Base-by-base conservation (phyloP, 1,140 invertebrate genomes). In the Melanaphis sacchari region DNA sequence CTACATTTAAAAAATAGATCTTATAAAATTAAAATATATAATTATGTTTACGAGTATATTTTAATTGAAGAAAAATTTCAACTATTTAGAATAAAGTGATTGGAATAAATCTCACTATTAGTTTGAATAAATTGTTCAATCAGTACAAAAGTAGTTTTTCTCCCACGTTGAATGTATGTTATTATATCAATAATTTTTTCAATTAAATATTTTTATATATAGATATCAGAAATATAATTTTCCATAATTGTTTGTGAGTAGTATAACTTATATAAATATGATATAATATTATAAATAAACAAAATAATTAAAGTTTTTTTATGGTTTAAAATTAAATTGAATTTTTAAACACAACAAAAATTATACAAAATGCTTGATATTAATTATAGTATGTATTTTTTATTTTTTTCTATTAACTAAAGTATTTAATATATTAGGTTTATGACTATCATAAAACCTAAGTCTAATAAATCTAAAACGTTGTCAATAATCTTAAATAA, bases 121-220 rank as follows among this genome's bases (percentile, higher is more conserved):
- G n/a, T n/a, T n/a, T 76, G 31, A n/a, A n/a, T 76, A 76, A 76
- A 76, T 76, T 36, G n/a, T 76, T 76, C 59, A 76, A 76, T 76
- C 31, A n/a, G n/a, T n/a, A n/a, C n/a, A 36, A 18, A n/a, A 76
- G n/a, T n/a, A 76, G 11, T n/a, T n/a, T 66, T 76, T 76, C 59
- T n/a, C 31, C n/a, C 31, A n/a, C 31, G 18, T 66, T n/a, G 31
- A 76, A n/a, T n/a, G 6, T 31, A 31, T 59, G 36, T 76, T 76
- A 36, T 36, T n/a, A n/a, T 36, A 76, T n/a, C 31, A 76, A 76
- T 76, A n/a, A 5, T 31, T 76, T 66, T 76, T 76, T 76, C 31
- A 76, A n/a, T 76, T 76, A 76, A 76, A n/a, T 76, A 76, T 36
- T 76, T 66, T 18, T 76, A 76, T n/a, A 36, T 18, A 18, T 76